These are phyloP conservation scores for Scytalopus superciliaris DNA, from an alignment of 2,113 vertebrate species.

Conservation along the genomic window DNA sequence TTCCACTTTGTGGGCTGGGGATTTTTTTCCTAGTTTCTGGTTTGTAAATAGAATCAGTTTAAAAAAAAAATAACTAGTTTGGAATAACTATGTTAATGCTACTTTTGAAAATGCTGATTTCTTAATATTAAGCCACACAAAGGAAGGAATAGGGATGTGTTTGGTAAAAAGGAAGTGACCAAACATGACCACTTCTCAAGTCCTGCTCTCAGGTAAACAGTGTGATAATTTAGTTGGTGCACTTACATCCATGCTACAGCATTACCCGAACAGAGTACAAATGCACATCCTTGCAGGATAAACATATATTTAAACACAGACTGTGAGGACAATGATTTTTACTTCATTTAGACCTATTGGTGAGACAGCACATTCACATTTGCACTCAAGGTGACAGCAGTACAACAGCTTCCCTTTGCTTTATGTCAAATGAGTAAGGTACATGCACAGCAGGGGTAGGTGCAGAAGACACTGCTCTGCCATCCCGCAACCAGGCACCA, in stretches of 20 bases:
- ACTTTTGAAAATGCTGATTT: not conserved
- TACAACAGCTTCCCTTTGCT: not conserved
- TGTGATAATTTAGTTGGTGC: not conserved
- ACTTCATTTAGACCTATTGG: not conserved
- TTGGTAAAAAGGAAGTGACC: not conserved
- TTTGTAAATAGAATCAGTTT: not conserved
- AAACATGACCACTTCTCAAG: not conserved
- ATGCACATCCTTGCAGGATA: not conserved
- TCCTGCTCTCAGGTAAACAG: not conserved
- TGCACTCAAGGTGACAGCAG: not conserved
- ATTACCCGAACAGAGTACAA: not conserved
- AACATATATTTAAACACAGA: not conserved
- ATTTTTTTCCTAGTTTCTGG: not conserved
- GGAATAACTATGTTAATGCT: not conserved
- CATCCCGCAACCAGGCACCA: not conserved
- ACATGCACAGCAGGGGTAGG: rapidly evolving
- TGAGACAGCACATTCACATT: not conserved
- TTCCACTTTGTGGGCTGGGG: not conserved
- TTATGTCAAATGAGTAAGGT: not conserved
- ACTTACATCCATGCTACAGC: not conserved
- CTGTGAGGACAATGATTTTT: not conserved
- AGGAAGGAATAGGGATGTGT: not conserved
- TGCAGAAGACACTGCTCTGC: not conserved
- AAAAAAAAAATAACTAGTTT: not conserved
- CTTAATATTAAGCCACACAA: not conserved